Evolutionary conservation across 2,888 invertebrate species (phyloP).

Genomic region (Odontocerum albicorne): DNA sequence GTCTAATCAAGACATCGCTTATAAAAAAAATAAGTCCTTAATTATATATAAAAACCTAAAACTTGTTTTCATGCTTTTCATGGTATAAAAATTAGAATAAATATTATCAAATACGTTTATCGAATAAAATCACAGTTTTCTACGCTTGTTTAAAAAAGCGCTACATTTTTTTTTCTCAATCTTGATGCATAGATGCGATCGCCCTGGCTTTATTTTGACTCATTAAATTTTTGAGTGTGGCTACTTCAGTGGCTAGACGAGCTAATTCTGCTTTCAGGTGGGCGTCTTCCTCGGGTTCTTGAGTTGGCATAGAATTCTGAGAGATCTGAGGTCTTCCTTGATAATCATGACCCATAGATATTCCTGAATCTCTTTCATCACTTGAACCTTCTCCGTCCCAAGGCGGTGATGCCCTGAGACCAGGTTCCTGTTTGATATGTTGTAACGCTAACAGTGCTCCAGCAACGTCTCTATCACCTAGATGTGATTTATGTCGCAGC

Average conservation of each 20-base stretch:
- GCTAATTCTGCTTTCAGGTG: conserved; percentile 85
- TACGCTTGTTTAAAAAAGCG: conserved; percentile 1
- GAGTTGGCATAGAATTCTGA: conserved; percentile 37
- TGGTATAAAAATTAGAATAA: conserved; percentile 24
- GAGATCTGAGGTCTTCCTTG: conserved; percentile 43
- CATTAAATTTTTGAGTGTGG: conserved; percentile 82
- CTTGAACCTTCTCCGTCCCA: conserved; percentile 91
- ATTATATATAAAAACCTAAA: no score
- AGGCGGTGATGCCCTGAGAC: conserved; percentile 75
- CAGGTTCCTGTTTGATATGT: conserved; percentile 85
- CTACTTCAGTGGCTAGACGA: conserved; percentile 88
- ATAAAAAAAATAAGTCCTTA: no score
- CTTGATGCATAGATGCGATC: conserved; percentile 42
- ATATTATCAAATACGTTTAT: conserved; percentile 20
- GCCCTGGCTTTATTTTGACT: conserved; percentile 61
- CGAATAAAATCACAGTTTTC: conserved; percentile 24
- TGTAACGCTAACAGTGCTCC: conserved; percentile 81
- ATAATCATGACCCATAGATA: conserved; percentile 77
- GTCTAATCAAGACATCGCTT: no score
- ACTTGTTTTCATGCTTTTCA: neutral
- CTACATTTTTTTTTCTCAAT: conserved; percentile 83
- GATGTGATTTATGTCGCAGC: conserved; percentile 86
- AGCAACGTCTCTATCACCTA: conserved; percentile 87
- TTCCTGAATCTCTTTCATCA: conserved; percentile 88
- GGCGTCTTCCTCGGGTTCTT: conserved; percentile 65